Evolutionary conservation across 1,140 invertebrate genomes (phyloP).

Genomic region (Diprion similis): DNA sequence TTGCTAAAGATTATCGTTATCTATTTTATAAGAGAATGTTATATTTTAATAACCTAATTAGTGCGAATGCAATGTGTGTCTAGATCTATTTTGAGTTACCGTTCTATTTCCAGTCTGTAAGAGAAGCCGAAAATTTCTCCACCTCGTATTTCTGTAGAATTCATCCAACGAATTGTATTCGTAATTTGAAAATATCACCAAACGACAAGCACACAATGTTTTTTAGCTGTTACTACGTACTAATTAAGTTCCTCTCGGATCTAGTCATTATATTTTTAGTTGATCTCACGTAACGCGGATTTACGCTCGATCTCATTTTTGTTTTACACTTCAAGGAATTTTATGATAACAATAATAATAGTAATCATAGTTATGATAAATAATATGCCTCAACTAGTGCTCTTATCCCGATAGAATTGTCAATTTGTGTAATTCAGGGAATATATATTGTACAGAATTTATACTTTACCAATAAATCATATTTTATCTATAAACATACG

Average conservation of each 20-base stretch:
- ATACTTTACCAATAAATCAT: slow-evolving; percentile 56
- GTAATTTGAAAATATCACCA: slow-evolving; percentile 17
- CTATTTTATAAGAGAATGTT: slow-evolving; percentile 57
- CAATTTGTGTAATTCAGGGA: slow-evolving; percentile 42
- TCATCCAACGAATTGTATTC: slow-evolving; percentile 23
- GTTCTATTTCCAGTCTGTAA: not conserved
- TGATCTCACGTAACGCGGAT: slow-evolving; percentile 37
- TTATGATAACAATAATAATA: slow-evolving; percentile 13
- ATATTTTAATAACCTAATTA: slow-evolving; percentile 21
- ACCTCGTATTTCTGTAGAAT: slow-evolving; percentile 31
- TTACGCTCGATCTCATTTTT: slow-evolving; percentile 45
- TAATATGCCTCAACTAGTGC: slow-evolving; percentile 45
- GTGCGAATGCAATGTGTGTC: slow-evolving; percentile 9
- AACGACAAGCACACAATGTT: not conserved
- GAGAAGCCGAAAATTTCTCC: not conserved
- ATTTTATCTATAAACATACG: slow-evolving; percentile 50
- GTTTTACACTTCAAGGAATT: slow-evolving; percentile 23
- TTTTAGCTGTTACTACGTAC: not conserved
- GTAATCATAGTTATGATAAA: slow-evolving; percentile 11
- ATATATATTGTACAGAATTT: slow-evolving; percentile 54
- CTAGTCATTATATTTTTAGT: slow-evolving; percentile 50
- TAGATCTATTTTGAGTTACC: not conserved
- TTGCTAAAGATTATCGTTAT: slow-evolving; percentile 46
- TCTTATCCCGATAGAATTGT: slow-evolving; percentile 51
- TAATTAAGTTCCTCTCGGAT: slow-evolving; percentile 47